Evolutionary conservation across 2,888 invertebrate genomes (phyloP).

Genomic region (Drosophila melanosoma): DNA sequence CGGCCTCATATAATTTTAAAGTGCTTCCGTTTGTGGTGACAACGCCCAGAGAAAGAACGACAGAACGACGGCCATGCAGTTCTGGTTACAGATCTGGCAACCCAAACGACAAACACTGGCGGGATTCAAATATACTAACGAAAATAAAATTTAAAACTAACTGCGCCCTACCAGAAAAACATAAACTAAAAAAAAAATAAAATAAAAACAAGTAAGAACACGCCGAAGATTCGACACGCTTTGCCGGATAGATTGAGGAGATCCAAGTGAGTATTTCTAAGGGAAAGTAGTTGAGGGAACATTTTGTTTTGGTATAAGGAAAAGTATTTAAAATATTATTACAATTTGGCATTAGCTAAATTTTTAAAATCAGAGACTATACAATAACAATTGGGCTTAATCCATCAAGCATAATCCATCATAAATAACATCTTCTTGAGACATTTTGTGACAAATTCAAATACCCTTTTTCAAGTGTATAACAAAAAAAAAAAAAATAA

Average conservation of each 20-base stretch:
- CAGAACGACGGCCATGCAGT: slow-evolving; percentile 28
- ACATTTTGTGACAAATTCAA: neutral
- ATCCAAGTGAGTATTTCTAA: neutral
- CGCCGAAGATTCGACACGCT: neutral
- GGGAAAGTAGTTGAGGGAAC: neutral
- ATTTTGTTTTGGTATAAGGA: neutral
- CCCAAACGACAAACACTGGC: slow-evolving; percentile 71
- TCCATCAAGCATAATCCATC: neutral
- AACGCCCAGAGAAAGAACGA: slow-evolving; percentile 42
- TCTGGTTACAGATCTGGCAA: slow-evolving; percentile 45
- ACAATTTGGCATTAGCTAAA: neutral
- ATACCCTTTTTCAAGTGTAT: neutral
- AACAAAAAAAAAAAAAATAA: neutral
- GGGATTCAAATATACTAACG: slow-evolving; percentile 61
- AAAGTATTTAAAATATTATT: neutral
- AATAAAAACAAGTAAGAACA: neutral
- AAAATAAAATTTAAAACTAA: slow-evolving; percentile 73
- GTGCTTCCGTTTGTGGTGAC: slow-evolving; percentile 79
- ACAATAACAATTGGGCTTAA: neutral
- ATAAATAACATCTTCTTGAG: neutral
- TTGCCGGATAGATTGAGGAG: neutral
- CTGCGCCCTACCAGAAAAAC: slow-evolving; percentile 52
- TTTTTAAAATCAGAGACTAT: neutral
- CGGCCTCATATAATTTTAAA: slow-evolving; percentile 80
- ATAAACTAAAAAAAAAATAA: slow-evolving; percentile 16